phyloP scores from a whole-genome alignment of 2,113 vertebrate genomes.

The Eurystomus gularis region DNA sequence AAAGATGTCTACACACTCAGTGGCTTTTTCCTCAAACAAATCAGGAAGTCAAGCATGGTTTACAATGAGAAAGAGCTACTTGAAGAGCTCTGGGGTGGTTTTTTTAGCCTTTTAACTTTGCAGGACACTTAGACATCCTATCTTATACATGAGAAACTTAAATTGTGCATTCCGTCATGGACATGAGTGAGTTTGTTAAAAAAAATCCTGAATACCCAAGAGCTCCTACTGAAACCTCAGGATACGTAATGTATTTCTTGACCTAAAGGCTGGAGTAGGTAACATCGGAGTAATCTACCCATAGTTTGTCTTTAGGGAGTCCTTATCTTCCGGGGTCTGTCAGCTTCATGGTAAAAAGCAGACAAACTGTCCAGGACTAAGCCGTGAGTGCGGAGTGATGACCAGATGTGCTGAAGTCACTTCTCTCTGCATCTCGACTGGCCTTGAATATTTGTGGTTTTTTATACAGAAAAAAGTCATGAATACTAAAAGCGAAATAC shows the following conservation, averaged over 20 bases:
- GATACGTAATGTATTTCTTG: neutral
- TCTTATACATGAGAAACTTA: neutral
- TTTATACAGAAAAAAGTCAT: neutral
- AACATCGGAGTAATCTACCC: neutral
- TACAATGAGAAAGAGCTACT: constrained; percentile 29
- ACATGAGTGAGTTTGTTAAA: constrained; percentile 27
- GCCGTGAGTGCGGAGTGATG: neutral
- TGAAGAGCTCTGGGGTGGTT: constrained; percentile 34
- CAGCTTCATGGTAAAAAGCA: neutral
- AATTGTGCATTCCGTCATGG: constrained; percentile 1
- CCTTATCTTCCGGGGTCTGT: neutral
- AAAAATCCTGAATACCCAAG: neutral
- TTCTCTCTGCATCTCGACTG: neutral
- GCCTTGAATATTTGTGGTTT: neutral
- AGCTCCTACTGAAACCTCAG: neutral
- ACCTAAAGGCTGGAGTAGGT: neutral
- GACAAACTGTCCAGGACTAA: neutral
- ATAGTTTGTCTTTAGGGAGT: neutral
- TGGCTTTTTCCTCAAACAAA: constrained; percentile 58
- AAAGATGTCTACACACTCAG: constrained; percentile 34
- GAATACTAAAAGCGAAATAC: neutral
- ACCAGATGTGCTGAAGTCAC: neutral
- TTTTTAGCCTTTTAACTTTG: constrained; percentile 16
- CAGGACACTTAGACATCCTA: constrained; percentile 17
- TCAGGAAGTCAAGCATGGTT: constrained; percentile 52